A percentile compares a stretch with the other conserved stretches of the same genome.
Evolutionary conservation across 2,888 invertebrate genomes (phyloP).

Genomic region (Crepidodera aurea): DNA sequence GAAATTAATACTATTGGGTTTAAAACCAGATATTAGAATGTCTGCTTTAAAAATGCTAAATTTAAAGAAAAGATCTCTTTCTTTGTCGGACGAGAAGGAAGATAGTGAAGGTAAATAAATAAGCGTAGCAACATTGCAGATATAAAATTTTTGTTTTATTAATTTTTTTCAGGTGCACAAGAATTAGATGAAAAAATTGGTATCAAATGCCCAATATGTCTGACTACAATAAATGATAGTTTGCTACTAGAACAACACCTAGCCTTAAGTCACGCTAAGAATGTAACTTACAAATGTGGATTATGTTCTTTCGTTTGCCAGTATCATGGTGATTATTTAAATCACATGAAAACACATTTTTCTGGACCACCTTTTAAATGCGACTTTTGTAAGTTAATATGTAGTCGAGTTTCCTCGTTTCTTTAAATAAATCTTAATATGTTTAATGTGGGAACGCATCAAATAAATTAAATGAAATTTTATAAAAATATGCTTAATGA

Average conservation of each 20-base stretch:
- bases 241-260: constrained; percentile 65
- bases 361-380: constrained; percentile 71
- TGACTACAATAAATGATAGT: constrained; percentile 63
- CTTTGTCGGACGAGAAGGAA: constrained; percentile 51
- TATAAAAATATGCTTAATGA: too few relatives aligned
- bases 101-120: constrained; percentile 46
- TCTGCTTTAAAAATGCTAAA: constrained; percentile 59
- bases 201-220: constrained; percentile 65
- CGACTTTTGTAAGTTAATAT: constrained; percentile 63
- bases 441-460: too few relatives aligned
- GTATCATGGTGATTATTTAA: constrained; percentile 69
- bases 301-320: constrained; percentile 70
- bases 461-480: too few relatives aligned
- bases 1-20: constrained; percentile 57
- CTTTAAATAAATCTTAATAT: background rate
- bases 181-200: constrained; percentile 56
- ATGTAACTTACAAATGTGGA: constrained; percentile 68
- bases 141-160: too few relatives aligned
- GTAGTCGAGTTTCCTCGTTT: too few relatives aligned
- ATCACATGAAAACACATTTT: constrained; percentile 69
- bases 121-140: too few relatives aligned
- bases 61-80: constrained; percentile 57
- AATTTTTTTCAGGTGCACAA: constrained; percentile 37
- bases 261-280: constrained; percentile 65
- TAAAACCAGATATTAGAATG: constrained; percentile 60